Evolutionary conservation across 2,113 vertebrate genomes (phyloP), one percentile per base, ranked within the genome.

Genomic region (Bucco capensis): DNA sequence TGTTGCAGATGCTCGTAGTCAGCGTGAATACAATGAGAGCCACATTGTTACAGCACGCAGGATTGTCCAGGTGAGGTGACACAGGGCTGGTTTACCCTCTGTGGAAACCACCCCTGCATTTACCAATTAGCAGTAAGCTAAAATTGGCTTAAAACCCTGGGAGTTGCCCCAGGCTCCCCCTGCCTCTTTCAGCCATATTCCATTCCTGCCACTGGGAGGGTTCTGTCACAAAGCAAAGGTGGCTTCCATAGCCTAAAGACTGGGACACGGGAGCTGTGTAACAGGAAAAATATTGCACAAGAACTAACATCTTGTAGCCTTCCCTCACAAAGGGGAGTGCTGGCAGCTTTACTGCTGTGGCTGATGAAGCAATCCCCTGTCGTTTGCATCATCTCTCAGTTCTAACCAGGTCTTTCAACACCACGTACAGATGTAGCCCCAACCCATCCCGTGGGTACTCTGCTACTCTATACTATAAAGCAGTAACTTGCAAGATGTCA

Each of bases 1-100:
- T 66, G 91, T 96, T 97, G 21, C 93, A 99, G 99, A 99, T 95
- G 98, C 98, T 40, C 98, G 98, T 47, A 96, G 97, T 76, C 96
- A 91, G 80, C 6, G 40, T 28, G 97, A 98, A 35, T 99, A 98
- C 56, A 72, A 97, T 2, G 97, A 94, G 9, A 97, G 97, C 94
- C 99, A 99, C 22, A 96, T 99, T 57, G 60, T 98, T 31, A 99
- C 98, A 54, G 98, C 98, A n/a, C 96, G 61, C 73, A 96, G 93
- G 76, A 97, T 96, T 33, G 97, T 97, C 91, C 96, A 84, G 98
- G 98, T 98, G 96, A 75, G 93, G 82, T n/a, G n/a, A n/a, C n/a
- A n/a, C n/a, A n/a, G n/a, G n/a, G n/a, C n/a, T n/a, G 50, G 28
- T 8, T 65, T 70, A 44, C 30, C 5, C 2, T 37, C 14, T 15